These are phyloP conservation scores for Pseudorasbora parva DNA, from an alignment of 2,113 vertebrate species.

Conservation along the genomic window DNA sequence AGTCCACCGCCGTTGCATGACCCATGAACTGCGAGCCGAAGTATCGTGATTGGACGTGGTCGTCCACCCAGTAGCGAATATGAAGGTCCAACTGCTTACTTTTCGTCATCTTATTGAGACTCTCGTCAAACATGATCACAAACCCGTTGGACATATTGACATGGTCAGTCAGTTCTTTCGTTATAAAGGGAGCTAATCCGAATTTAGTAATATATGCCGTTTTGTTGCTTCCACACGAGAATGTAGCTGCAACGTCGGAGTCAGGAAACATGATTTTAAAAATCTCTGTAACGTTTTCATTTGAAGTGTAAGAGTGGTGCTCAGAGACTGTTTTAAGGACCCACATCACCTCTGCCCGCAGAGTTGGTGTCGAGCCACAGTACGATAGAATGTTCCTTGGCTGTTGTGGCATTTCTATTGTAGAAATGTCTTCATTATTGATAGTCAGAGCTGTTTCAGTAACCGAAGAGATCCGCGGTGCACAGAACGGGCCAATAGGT, in stretches of 20 bases:
- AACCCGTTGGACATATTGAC: no score
- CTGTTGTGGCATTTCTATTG: not conserved
- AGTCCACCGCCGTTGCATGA: no score
- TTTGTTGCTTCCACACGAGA: not conserved
- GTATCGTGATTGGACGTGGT: no score
- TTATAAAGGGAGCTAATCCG: no score
- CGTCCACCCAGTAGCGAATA: no score
- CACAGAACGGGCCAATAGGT: no score
- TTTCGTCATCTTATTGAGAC: no score
- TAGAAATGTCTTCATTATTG: not conserved
- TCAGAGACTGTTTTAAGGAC: not conserved
- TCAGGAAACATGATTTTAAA: not conserved
- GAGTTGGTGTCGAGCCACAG: not conserved
- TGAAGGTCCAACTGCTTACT: no score
- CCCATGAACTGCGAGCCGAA: no score
- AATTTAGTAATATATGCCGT: not conserved
- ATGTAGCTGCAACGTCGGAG: not conserved
- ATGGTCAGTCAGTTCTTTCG: no score
- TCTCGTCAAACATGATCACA: no score
- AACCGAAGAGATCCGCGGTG: no score
- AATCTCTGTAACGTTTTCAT: not conserved
- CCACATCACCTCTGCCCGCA: not conserved
- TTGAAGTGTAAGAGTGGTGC: not conserved
- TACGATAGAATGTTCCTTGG: not conserved
- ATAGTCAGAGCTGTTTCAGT: not conserved